Evolutionary conservation across 2,113 vertebrate species (phyloP).

Genomic region (Dendrocopos noguchii): DNA sequence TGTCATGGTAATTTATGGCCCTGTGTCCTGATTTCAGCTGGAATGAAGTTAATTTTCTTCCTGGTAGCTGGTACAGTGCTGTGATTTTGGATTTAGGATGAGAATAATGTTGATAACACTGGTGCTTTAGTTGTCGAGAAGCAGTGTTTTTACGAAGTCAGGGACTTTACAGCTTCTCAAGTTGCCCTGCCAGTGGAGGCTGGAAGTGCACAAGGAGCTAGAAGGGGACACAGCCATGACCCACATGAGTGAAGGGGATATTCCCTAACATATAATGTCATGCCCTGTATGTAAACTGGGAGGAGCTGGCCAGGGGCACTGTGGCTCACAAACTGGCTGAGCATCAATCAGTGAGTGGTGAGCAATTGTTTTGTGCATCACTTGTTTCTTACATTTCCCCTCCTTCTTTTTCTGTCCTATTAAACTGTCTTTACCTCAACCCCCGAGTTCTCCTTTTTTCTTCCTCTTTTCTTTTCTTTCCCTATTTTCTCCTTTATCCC

Average conservation of each 20-base stretch:
- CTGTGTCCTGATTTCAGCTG: background rate
- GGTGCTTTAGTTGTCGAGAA: background rate
- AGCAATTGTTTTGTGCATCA: background rate
- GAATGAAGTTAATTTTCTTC: background rate
- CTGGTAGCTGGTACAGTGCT: background rate
- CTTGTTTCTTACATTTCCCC: background rate
- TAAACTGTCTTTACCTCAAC: background rate
- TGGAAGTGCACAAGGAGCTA: background rate
- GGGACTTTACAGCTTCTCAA: background rate
- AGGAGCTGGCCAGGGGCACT: background rate
- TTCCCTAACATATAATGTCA: background rate
- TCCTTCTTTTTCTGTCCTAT: background rate
- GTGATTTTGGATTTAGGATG: background rate
- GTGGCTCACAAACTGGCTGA: background rate
- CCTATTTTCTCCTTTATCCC: background rate
- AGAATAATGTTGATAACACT: background rate
- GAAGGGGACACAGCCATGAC: too few relatives aligned
- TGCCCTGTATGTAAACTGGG: background rate
- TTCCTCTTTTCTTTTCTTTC: background rate
- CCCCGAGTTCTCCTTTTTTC: background rate
- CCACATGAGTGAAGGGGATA: too few relatives aligned
- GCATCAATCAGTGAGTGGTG: background rate
- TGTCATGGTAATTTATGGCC: conserved; percentile 58
- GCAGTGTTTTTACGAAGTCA: background rate
- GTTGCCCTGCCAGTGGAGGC: background rate